Evolutionary conservation across 1,140 invertebrate genomes (phyloP), one percentile per base, ranked within the genome.

Genomic region (Aphidius ervi): DNA sequence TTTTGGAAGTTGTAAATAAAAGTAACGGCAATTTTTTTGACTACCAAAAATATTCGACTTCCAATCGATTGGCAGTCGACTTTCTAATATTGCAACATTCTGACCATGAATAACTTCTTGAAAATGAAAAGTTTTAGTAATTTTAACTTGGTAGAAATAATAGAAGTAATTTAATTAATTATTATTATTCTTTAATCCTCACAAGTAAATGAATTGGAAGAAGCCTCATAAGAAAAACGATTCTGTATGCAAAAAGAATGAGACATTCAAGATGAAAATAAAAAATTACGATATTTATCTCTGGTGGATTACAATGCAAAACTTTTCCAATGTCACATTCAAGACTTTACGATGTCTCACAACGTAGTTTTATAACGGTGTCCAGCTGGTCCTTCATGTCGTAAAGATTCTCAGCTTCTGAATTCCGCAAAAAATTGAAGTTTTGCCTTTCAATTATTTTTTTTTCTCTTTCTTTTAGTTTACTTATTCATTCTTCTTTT

Each of bases 241-340:
- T 56, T 63, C 64, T 61, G 40, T 41, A 54, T 54, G 52, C 9
- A 54, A 54, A 40, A 41, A 40, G 52, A 54, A 40, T 16, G 16
- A 16, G 16, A 16, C 16, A 16, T 16, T 16, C 16, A 16, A 16
- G 16, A 16, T 16, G 16, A 16, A 16, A 16, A 16, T 16, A 16
- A 16, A 16, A 16, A 16, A 16, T 16, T 16, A 16, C 16, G 16
- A 16, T 16, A 16, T 16, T 16, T 16, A 16, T 16, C 52, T 40
- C 16, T 40, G 31, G 65, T 59, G 56, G 65, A 70, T 68, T 70
- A 72, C 70, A 72, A 72, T 70, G 65, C 67, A 56, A 69, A 72
- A 72, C 59, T 72, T 71, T 65, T 65, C 64, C 64, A 47, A 16
- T 16, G 16, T 16, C 16, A 16, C 16, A 16, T 16, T 16, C 16